Base-by-base conservation (phyloP, 2,888 invertebrate species). In the Perithous albicinctus region DNA sequence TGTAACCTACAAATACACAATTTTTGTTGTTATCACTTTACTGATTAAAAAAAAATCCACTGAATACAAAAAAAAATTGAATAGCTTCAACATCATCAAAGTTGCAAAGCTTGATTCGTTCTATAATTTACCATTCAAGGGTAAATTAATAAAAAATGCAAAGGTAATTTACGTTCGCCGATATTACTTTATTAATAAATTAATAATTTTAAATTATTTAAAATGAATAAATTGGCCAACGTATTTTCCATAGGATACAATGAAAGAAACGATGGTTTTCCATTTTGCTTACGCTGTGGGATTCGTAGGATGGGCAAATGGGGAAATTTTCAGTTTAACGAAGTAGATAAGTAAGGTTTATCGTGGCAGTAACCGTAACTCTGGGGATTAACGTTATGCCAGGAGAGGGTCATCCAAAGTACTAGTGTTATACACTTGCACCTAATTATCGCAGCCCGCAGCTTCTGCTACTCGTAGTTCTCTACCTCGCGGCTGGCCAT, bases 271-370 rank as follows among this genome's bases (percentile, higher is more conserved):
- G 41, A 23, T 38, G 41, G 61, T 18, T 32, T 26, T 35, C 20
- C 18, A 23, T 23, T 38, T 23, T 2, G 38, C 12, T 23, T 12
- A 18, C 41, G 12, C 66, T n/a, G 61, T 51, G 66, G 29, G 54
- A 54, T 15, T 32, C 8, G 61, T 15, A 48, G 61, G 59, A 35
- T 15, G 66, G 41, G 64, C 51, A 61, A 82, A 82, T 78, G 32
- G 75, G 82, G 75, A 78, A 78, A 78, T 82, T 75, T 82, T 64
- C 75, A 78, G 82, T 78, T 82, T 78, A 82, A 82, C 82, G 75
- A 66, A 82, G 82, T 78, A 82, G 82, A 82, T 82, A 78, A 82
- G 82, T 82, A 78, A 82, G 82, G 72, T 82, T 82, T 82, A 82
- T 82, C 61, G 82, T 64, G 74, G 70, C 75, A 70, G 78, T 82